Conservation (phyloP, 2,113 vertebrate genomes). For the Crotophaga sulcirostris region DNA sequence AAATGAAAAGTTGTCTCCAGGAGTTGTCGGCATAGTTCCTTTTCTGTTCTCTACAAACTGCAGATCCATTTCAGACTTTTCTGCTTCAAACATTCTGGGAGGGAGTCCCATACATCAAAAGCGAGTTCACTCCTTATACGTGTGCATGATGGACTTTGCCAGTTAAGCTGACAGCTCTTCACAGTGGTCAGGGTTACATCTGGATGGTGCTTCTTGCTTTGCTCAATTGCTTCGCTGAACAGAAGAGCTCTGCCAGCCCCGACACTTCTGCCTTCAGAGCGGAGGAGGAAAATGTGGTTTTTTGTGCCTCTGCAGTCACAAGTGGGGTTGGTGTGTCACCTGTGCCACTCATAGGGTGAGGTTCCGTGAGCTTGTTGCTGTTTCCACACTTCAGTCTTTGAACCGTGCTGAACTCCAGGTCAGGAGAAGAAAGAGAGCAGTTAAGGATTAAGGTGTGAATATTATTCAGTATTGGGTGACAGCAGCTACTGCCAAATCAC, state of each 20-base stretch:
- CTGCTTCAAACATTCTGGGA: not conserved
- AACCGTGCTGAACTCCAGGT: not conserved
- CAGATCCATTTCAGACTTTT: not conserved
- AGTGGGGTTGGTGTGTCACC: not conserved
- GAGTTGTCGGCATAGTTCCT: not conserved
- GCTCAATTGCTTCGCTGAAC: accelerated
- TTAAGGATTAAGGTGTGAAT: not conserved
- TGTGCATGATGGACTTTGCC: not conserved
- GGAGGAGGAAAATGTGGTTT: not conserved
- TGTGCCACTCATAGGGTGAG: not conserved
- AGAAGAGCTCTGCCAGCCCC: not conserved
- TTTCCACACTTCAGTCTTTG: not conserved
- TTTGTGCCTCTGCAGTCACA: too few species aligned
- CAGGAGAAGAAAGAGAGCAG: not conserved
- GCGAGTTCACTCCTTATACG: not conserved
- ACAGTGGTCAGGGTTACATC: not conserved
- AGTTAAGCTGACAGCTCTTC: not conserved
- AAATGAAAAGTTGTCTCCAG: not conserved
- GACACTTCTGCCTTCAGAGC: not conserved
- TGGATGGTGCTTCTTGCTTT: not conserved
- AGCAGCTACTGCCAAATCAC: not conserved
- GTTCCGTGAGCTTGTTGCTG: not conserved
- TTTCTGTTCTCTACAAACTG: not conserved
- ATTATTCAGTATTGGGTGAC: not conserved
- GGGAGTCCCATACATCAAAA: not conserved